Evolutionary conservation across 2,113 vertebrate species (phyloP).

Genomic region (Myxocyprinus asiaticus): DNA sequence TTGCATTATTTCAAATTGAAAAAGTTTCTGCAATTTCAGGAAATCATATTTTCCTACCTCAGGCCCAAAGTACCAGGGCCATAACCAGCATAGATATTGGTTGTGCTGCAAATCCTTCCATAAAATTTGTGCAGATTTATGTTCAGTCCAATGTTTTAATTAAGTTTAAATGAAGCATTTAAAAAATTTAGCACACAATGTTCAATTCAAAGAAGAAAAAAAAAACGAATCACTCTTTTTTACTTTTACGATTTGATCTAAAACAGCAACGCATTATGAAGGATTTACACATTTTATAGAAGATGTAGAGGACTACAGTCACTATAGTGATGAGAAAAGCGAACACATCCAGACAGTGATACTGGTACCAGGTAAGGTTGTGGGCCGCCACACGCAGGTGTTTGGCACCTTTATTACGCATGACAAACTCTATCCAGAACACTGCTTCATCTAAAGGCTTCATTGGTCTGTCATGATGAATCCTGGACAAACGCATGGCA

Average conservation of each 20-base stretch:
- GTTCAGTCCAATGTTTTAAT: too few species aligned
- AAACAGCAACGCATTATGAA: slow-evolving; percentile 67
- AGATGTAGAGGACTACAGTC: slow-evolving; percentile 58
- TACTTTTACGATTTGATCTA: slow-evolving; percentile 62
- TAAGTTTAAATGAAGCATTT: too few species aligned
- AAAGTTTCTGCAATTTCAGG: too few species aligned
- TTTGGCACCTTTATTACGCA: slow-evolving; percentile 88
- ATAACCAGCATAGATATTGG: too few species aligned
- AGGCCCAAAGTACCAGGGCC: too few species aligned
- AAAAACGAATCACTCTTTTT: slow-evolving; percentile 70
- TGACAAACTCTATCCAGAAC: slow-evolving; percentile 92
- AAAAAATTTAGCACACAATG: too few species aligned
- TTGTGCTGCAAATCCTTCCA: too few species aligned
- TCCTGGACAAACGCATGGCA: slow-evolving; percentile 74
- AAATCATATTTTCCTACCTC: too few species aligned
- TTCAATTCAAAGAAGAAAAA: too few species aligned
- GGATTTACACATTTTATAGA: slow-evolving; percentile 73
- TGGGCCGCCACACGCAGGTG: slow-evolving; percentile 83
- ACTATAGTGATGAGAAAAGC: slow-evolving; percentile 72
- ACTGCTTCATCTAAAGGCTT: slow-evolving; percentile 81
- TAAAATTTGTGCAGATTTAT: too few species aligned
- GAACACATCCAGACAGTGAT: slow-evolving; percentile 85
- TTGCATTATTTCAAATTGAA: too few species aligned
- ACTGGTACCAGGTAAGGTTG: slow-evolving; percentile 87
- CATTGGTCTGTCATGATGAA: slow-evolving; percentile 85